These are phyloP conservation scores for Apis dorsata DNA, from an alignment of 1,140 invertebrate genomes.

Conservation along the genomic window DNA sequence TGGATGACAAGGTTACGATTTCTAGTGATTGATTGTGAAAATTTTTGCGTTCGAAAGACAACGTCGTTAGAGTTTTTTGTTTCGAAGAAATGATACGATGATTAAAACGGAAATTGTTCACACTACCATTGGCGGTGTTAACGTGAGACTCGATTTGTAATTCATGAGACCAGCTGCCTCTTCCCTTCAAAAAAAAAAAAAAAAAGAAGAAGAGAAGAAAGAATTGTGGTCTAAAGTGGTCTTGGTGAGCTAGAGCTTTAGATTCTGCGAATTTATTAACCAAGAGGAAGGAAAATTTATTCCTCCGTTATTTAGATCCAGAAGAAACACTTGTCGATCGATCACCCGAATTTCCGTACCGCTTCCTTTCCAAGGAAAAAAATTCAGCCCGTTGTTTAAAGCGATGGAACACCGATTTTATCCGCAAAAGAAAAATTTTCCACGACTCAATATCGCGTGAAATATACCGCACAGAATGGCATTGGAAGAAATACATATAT, in stretches of 20 bases:
- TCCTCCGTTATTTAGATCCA: slow-evolving; percentile 43
- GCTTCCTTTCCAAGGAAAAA: background rate
- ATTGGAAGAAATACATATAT: background rate
- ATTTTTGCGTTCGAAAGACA: background rate
- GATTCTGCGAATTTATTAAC: slow-evolving; percentile 53
- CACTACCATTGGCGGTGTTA: slow-evolving; percentile 26
- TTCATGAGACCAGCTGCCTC: slow-evolving; percentile 65
- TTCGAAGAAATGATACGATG: slow-evolving; percentile 7
- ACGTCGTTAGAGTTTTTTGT: background rate
- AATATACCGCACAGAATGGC: background rate
- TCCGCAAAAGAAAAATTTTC: background rate
- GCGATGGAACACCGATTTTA: too few relatives aligned
- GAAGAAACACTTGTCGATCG: background rate
- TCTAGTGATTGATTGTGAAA: background rate
- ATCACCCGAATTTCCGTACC: background rate
- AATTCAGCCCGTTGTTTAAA: background rate
- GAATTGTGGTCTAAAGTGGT: background rate
- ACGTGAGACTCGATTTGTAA: slow-evolving; percentile 67
- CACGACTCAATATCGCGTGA: background rate
- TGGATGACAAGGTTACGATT: background rate
- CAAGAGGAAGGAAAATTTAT: slow-evolving; percentile 26
- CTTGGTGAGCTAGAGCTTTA: background rate
- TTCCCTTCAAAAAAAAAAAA: background rate
- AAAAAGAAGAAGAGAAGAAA: slow-evolving; percentile 35
- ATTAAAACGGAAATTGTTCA: background rate